Evolutionary conservation across 2,797 vertebrate genomes (phyloP), one percentile per base, ranked within the genome.

Genomic region (Tadarida brasiliensis): DNA sequence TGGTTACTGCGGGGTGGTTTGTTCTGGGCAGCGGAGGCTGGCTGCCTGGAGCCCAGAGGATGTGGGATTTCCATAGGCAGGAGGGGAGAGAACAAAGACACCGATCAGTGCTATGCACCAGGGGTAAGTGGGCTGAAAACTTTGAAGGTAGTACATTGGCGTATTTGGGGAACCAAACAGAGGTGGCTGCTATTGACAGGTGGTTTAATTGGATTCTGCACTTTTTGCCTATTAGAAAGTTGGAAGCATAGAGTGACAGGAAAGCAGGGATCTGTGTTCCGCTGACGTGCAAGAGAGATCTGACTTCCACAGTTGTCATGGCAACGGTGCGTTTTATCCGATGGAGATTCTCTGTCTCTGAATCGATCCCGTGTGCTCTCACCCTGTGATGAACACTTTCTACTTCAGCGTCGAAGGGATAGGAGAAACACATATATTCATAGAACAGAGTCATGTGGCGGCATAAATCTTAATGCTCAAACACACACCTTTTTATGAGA

Each of bases 91-190:
- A 11, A 3, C 0, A 17, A 54, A 47, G 54, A 44, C 39, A 2
- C 35, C 24, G 4, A 0, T 67, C 51, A 73, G 16, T 1, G 22
- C 59, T 10, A 1, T 20, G 0, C n/a, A 1, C 35, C 20, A 0
- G 33, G n/a, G 39, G 5, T 1, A 10, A 28, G 33, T 26, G 57
- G 14, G 12, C 88, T 20, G 35, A 39, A 67, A 49, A 12, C 51
- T 24, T 20, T 14, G 51, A 54, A 24, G 26, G 11, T 2, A 7
- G 2, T 6, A 33, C 4, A 10, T 44, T 20, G 63, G 22, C n/a
- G 0, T 78, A 14, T 30, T 26, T 65, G 12, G 49, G 74, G 73
- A 90, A 88, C 39, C 73, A 92, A 20, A 54, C 57, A 51, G 39
- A 39, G 30, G 20, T 44, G 74, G 49, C 56, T 57, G 15, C 65